Evolutionary conservation across 2,113 vertebrate species (phyloP).

Genomic region (Pampusana beccarii): DNA sequence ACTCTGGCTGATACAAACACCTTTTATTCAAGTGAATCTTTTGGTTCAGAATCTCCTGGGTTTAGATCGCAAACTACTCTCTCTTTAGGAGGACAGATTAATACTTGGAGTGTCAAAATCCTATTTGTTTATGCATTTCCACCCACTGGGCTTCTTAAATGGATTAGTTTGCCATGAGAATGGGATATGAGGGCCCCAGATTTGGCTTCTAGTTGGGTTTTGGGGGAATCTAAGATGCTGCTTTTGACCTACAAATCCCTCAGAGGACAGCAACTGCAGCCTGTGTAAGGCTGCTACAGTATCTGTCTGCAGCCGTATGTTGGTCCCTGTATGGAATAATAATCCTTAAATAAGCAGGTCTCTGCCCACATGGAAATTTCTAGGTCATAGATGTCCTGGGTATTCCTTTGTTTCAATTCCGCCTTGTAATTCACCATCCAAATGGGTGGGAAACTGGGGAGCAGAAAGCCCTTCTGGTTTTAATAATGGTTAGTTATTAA

Average conservation of each 20-base stretch:
- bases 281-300: neutral
- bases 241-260: neutral
- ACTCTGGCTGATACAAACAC: neutral
- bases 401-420: neutral
- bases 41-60: neutral
- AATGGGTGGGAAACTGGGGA: neutral
- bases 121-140: neutral
- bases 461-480: neutral
- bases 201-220: neutral
- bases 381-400: neutral
- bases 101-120: neutral
- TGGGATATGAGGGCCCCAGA: neutral
- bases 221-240: neutral
- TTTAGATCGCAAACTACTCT: neutral
- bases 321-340: fast-evolving
- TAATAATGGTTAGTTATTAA: neutral
- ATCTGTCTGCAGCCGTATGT: neutral
- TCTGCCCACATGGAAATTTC: neutral
- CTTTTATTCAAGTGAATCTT: neutral
- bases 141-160: neutral
- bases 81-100: neutral
- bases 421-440: neutral
- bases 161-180: neutral
- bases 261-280: neutral
- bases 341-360: neutral